Conservation (phyloP, 2,797 vertebrate genomes). For the Falco columbarius region DNA sequence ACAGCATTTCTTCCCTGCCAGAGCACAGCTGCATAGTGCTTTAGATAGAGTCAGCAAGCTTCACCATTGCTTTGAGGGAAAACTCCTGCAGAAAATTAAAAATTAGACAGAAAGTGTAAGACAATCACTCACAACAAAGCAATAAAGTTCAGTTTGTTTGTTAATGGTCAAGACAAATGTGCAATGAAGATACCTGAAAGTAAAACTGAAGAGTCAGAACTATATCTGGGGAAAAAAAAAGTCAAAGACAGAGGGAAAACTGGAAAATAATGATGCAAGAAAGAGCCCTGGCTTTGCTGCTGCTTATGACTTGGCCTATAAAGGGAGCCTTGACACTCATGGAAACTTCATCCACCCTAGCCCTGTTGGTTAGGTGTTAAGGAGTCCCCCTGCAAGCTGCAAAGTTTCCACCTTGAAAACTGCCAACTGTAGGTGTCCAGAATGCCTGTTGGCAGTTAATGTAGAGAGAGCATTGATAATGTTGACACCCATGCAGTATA, state of each 20-base stretch:
- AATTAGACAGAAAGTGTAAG: background rate
- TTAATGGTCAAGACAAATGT: background rate
- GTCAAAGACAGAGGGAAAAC: background rate
- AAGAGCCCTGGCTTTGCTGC: background rate
- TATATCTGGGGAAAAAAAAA: background rate
- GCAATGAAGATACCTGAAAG: accelerated
- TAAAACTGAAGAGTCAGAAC: background rate
- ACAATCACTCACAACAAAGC: background rate
- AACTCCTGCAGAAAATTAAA: background rate
- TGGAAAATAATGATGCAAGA: background rate
- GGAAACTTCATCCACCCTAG: background rate
- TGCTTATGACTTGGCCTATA: background rate
- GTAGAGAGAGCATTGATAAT: background rate
- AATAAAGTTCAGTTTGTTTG: background rate
- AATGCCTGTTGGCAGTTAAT: background rate
- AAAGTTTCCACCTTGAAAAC: background rate
- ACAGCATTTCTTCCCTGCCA: background rate
- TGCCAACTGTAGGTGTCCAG: background rate
- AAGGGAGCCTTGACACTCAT: background rate
- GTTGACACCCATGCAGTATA: background rate
- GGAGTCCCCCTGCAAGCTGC: background rate
- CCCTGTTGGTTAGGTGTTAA: background rate
- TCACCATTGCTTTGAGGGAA: background rate
- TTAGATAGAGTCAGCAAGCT: background rate
- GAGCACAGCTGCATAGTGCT: background rate